Base-by-base conservation (phyloP, 2,113 vertebrate species). In the Casuarius casuarius region DNA sequence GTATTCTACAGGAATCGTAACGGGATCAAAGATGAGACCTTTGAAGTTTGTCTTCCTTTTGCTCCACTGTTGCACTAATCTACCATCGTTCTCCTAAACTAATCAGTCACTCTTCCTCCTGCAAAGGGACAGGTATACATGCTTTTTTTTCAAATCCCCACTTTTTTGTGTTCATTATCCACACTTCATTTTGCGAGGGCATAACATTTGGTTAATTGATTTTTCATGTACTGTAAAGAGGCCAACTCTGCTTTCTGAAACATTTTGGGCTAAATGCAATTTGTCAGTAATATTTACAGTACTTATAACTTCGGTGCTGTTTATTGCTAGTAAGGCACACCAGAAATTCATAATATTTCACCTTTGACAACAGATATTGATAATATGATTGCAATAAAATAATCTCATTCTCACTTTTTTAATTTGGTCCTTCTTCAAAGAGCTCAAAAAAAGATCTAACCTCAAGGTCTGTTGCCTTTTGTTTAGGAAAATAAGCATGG, bases 1-100 rank as follows among this genome's bases (percentile, higher is more conserved):
- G 63, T 80, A 71, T 92, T 94, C 89, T 93, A 42, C 91, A 87
- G 89, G 81, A 94, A 84, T 89, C 90, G 79, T 89, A 96, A 96
- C 75, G 56, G 88, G 84, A 95, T 97, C 91, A 97, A 95, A 96
- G 90, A 96, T 87, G 78, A 92, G 63, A 82, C 33, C n/a, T 94
- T 97, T 97, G 94, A 92, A 95, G 96, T 95, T 95, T 81, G 61
- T 77, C 74, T 95, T 91, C 71, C 51, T 89, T 89, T 89, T 84
- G 88, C 91, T 90, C 82, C 56, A 28, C 66, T 90, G 52, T 61
- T 94, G 84, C 90, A 58, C 66, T 93, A 89, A 96, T 93, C 84
- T 82, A 90, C 62, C 61, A n/a, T 2, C 49, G 35, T 58, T 95
- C 52, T 95, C 73, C 77, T 89, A 73, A 81, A 75, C 42, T 46